phyloP scores from a whole-genome alignment of 2,113 vertebrate genomes.

The Melanostigma gelatinosum region DNA sequence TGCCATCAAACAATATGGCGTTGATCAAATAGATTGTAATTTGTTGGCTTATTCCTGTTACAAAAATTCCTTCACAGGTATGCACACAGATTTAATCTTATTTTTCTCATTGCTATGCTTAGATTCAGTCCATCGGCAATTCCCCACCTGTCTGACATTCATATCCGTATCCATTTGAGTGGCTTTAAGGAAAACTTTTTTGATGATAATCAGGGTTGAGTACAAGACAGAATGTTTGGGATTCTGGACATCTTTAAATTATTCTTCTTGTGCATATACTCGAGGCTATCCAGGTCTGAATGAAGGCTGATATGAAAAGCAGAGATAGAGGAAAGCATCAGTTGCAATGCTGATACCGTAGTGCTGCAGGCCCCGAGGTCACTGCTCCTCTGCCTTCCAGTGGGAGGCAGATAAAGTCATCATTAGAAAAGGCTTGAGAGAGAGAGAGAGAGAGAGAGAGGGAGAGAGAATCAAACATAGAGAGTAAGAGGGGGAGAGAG shows the following conservation, averaged over 20 bases:
- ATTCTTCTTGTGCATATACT: conserved; percentile 79
- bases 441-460: conserved; percentile 47
- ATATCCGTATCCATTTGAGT: conserved; percentile 57
- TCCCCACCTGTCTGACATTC: conserved; percentile 33
- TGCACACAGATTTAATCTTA: conserved; percentile 15
- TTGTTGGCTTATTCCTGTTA: conserved; percentile 29
- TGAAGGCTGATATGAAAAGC: conserved; percentile 62
- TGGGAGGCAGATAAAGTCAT: conserved; percentile 78
- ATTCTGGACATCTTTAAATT: conserved; percentile 71
- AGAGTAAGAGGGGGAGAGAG: conserved; percentile 39
- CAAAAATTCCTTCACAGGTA: conserved; percentile 15
- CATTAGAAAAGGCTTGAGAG: conserved; percentile 70
- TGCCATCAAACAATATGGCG: conserved; percentile 3
- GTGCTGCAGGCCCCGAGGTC: conserved; percentile 61
- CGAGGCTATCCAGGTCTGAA: conserved; percentile 71
- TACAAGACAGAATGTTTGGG: conserved; percentile 43
- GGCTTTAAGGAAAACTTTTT: conserved; percentile 42
- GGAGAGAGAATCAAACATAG: conserved; percentile 51
- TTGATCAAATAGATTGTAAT: conserved; percentile 32
- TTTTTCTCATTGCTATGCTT: conserved; percentile 9
- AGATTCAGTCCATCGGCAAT: conserved; percentile 38
- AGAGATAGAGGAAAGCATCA: conserved; percentile 42
- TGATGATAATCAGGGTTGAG: conserved; percentile 55
- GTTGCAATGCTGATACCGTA: conserved; percentile 63
- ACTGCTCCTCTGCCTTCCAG: conserved; percentile 66